A percentile compares a stretch with the other conserved stretches of the same genome.
Evolutionary conservation across 2,888 invertebrate genomes (phyloP).

Genomic region (Pachliopta kotzebuea): DNA sequence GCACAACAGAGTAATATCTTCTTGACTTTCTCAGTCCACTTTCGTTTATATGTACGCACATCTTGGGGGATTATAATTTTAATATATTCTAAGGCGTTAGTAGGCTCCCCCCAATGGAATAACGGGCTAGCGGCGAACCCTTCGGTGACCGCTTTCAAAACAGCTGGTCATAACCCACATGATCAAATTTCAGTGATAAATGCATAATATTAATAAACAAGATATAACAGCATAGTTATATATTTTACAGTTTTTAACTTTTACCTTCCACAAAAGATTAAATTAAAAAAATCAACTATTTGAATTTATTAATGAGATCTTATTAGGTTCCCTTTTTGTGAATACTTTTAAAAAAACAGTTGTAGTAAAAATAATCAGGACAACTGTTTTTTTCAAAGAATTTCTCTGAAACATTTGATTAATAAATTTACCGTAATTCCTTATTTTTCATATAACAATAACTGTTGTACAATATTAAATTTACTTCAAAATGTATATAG

Average conservation of each 20-base stretch:
- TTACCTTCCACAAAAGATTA: background rate
- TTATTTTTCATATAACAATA: no score
- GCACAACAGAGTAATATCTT: slow-evolving; percentile 75
- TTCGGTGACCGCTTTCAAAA: slow-evolving; percentile 38
- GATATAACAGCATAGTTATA: background rate
- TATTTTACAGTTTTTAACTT: background rate
- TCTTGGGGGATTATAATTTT: slow-evolving; percentile 77
- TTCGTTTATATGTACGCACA: slow-evolving; percentile 36
- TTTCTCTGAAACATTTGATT: no score
- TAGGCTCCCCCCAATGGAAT: slow-evolving; percentile 55
- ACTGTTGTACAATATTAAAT: no score
- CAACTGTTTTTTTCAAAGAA: no score
- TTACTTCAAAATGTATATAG: no score
- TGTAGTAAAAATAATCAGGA: no score
- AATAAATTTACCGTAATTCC: no score
- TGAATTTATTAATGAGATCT: no score
- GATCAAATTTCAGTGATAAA: slow-evolving; percentile 15
- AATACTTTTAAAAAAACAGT: no score
- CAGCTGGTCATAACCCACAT: slow-evolving; percentile 5
- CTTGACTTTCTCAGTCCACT: slow-evolving; percentile 58
- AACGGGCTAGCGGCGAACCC: slow-evolving; percentile 50
- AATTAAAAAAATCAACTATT: no score
- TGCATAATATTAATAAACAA: background rate
- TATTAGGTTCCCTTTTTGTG: no score
- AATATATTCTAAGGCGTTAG: slow-evolving; percentile 71